phyloP scores from a whole-genome alignment of 2,888 invertebrate species.

The Papilio gigon region DNA sequence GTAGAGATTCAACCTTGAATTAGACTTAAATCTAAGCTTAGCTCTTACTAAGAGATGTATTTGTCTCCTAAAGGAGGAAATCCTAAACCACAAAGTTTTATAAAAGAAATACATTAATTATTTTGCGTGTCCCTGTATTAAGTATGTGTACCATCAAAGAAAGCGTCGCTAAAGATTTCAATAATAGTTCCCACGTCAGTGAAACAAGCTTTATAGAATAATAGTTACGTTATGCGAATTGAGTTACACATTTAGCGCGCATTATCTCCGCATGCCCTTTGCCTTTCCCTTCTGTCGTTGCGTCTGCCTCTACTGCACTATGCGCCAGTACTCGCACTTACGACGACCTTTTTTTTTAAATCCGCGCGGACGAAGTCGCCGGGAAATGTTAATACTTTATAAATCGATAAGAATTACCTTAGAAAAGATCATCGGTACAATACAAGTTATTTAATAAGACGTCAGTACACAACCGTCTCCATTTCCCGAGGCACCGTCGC shows the following conservation, averaged over 20 bases:
- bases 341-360: too few relatives aligned
- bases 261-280: constrained; percentile 29
- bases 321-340: not conserved
- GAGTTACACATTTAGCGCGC: not conserved
- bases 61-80: too few relatives aligned
- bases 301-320: not conserved
- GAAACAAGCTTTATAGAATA: not conserved
- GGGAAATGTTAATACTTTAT: too few relatives aligned
- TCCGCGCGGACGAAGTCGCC: too few relatives aligned
- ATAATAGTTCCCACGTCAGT: not conserved
- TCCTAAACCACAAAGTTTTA: not conserved
- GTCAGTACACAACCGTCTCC: not conserved
- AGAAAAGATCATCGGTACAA: too few relatives aligned
- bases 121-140: not conserved
- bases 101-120: not conserved
- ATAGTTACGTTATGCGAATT: not conserved
- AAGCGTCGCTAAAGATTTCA: not conserved
- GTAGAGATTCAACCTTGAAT: too few relatives aligned
- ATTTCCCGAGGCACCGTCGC: not conserved
- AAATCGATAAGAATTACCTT: too few relatives aligned
- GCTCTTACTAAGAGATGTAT: too few relatives aligned
- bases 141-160: not conserved
- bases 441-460: too few relatives aligned
- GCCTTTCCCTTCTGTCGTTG: constrained; percentile 9
- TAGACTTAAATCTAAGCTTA: too few relatives aligned